phyloP scores from a whole-genome alignment of 2,888 invertebrate genomes.

The Amiota minor region DNA sequence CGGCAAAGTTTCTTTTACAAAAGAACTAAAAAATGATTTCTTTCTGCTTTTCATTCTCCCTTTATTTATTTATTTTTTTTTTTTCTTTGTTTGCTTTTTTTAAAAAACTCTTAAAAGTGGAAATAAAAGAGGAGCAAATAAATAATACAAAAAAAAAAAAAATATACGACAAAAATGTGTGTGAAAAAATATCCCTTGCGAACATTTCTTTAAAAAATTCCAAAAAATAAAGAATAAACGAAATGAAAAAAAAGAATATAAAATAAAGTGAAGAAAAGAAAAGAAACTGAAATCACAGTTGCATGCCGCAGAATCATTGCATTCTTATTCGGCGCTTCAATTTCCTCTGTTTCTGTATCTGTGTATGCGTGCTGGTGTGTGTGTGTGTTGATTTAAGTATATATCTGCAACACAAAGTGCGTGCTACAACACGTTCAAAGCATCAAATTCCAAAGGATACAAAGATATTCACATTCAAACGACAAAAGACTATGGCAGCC shows the following conservation, averaged over 20 bases:
- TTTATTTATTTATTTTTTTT: neutral
- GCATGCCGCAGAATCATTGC: neutral
- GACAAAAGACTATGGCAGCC: neutral
- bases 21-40: neutral
- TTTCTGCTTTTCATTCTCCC: neutral
- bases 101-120: too few species aligned
- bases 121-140: too few species aligned
- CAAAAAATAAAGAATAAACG: too few species aligned
- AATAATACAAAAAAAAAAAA: too few species aligned
- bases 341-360: neutral
- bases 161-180: too few species aligned
- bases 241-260: neutral
- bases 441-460: conserved; percentile 20
- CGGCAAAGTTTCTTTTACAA: neutral
- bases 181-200: too few species aligned
- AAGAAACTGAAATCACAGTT: conserved; percentile 5
- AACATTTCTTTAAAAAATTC: too few species aligned
- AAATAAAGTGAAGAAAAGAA: neutral
- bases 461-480: neutral
- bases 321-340: conserved; percentile 2
- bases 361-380: neutral
- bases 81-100: too few species aligned
- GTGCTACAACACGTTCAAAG: conserved; percentile 25
- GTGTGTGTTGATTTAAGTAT: conserved; percentile 1
- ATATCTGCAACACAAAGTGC: conserved; percentile 1